phyloP scores from a whole-genome alignment of 2,888 invertebrate species.

The Cerastoderma edule region DNA sequence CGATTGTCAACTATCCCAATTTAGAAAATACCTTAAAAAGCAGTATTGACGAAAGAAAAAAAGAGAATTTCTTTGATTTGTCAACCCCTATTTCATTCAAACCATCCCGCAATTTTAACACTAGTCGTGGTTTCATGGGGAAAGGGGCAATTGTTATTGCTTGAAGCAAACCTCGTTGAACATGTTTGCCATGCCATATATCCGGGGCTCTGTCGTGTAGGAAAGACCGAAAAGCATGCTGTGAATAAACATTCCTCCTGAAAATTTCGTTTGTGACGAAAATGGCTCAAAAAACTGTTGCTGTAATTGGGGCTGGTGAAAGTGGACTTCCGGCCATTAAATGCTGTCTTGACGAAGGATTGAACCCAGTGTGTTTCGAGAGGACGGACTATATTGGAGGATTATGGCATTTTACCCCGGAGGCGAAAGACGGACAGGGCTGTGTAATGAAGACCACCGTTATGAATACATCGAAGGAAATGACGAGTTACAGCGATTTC shows the following conservation, averaged over 20 bases:
- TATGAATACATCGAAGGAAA: conserved; percentile 81
- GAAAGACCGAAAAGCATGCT: not conserved
- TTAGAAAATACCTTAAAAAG: too few species aligned
- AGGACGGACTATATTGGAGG: conserved; percentile 77
- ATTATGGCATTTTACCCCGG: conserved; percentile 77
- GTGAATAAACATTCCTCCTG: not conserved
- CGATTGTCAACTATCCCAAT: too few species aligned
- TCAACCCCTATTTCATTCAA: not conserved
- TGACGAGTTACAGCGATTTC: conserved; percentile 82
- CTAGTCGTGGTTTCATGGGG: not conserved
- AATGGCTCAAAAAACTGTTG: conserved; percentile 53
- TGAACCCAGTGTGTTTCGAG: conserved; percentile 79
- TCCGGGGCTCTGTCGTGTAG: not conserved
- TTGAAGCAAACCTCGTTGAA: not conserved
- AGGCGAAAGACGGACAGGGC: conserved; percentile 68
- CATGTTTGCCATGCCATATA: not conserved
- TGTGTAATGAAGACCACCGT: conserved; percentile 81
- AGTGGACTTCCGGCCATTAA: conserved; percentile 79
- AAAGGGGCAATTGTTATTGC: not conserved
- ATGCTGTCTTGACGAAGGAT: conserved; percentile 77
- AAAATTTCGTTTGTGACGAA: not conserved
- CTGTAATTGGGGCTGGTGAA: conserved; percentile 76
- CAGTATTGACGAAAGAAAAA: too few species aligned
- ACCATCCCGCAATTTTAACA: too few species aligned
- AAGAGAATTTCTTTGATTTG: too few species aligned